phyloP scores from a whole-genome alignment of 1,140 invertebrate species.

The Agraylea sexmaculata region DNA sequence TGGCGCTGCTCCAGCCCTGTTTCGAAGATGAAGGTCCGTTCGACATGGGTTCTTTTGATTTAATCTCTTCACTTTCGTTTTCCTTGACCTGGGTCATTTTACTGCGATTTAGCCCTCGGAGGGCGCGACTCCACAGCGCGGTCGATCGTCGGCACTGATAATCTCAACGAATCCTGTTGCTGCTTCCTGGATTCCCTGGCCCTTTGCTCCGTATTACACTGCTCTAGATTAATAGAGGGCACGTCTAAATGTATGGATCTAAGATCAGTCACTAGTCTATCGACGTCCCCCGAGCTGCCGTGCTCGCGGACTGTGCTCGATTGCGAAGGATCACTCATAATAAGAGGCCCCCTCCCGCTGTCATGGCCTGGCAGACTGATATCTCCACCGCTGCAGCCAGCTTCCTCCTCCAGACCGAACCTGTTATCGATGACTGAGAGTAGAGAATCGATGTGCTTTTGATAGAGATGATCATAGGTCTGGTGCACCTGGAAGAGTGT shows the following conservation, averaged over 20 bases:
- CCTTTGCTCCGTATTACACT: no score
- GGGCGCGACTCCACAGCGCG: conserved; percentile 31
- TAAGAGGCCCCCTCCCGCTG: conserved; percentile 30
- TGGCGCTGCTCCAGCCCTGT: conserved; percentile 27
- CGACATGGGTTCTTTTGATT: conserved; percentile 14
- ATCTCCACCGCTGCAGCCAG: conserved; percentile 29
- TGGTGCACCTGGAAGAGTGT: conserved; percentile 34
- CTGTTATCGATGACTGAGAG: conserved; percentile 30
- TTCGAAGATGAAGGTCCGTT: conserved; percentile 22
- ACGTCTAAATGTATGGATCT: neutral
- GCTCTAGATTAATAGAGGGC: neutral
- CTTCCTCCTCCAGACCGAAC: conserved; percentile 18
- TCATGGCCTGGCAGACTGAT: conserved; percentile 29
- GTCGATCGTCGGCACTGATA: conserved; percentile 35
- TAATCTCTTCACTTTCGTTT: conserved; percentile 8
- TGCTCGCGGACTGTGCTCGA: neutral
- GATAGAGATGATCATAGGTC: conserved; percentile 34
- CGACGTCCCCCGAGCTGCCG: neutral
- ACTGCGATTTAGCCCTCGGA: conserved; percentile 6
- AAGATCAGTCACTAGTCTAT: neutral
- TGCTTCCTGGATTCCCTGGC: no score
- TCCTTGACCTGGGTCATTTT: conserved; percentile 4
- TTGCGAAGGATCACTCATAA: conserved; percentile 37
- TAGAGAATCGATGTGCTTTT: conserved; percentile 34
- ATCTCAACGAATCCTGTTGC: conserved; percentile 23